Base-by-base conservation (phyloP, 2,113 vertebrate species). In the Rhagologus leucostigma region DNA sequence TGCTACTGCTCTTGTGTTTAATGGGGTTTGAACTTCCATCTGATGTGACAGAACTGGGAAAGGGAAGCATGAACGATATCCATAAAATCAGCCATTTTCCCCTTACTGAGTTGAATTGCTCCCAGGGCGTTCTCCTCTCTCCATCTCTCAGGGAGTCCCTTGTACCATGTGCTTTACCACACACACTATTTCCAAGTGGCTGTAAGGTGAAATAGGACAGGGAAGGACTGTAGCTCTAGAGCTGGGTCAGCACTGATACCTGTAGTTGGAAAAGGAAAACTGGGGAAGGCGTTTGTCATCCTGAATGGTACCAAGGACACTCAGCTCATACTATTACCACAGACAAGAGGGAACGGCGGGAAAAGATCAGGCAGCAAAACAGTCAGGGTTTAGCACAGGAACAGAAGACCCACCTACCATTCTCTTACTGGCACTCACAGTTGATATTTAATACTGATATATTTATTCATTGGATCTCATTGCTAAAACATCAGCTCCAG, bases 261-360 rank as follows among this genome's bases (percentile, higher is more conserved):
- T 81, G 65, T 20, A 71, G 44, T 37, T 84, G 37, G 24, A 86
- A 85, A 82, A 59, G 44, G 53, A 88, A 81, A 86, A 55, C 22
- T 27, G 37, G 29, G 12, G 6, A 23, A 47, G 17, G 9, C 18
- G 20, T 70, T 80, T 60, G 37, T 42, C 42, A 87, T 24, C 27
- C 41, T 81, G 55, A 42, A 57, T 33, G 44, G 42, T 53, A 60
- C 23, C 2, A 2, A 69, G 46, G n/a, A 53, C 41, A 32, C 3
- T 39, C 15, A 80, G 32, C 24, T 90, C 29, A 33, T 53, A 7
- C 11, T 27, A 4, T 35, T 14, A 46, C 6, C 30, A 35, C 13
- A 64, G 47, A 74, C 0, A 4, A 24, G 17, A 0, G 0, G 39
- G 26, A 87, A 77, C 22, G 37, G 29, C 1, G 2, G 39, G 20